Percentiles rank a stretch among this genome's conserved stretches.
These are phyloP conservation scores for Neocloeon triangulifer DNA, from an alignment of 1,140 invertebrate genomes.

Conservation along the genomic window DNA sequence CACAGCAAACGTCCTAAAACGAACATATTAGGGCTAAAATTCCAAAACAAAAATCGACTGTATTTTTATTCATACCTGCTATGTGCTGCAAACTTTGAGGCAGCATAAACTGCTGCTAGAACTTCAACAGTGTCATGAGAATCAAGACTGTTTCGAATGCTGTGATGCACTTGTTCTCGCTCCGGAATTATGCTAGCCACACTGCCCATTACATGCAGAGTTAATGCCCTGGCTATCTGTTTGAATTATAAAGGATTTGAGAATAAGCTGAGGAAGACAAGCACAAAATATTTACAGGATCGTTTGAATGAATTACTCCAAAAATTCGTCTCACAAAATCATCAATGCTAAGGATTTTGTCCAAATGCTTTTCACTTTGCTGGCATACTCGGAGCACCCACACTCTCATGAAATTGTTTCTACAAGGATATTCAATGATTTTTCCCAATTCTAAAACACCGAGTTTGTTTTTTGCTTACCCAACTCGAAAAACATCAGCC, in stretches of 20 bases:
- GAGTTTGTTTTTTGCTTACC: slow-evolving; percentile 22
- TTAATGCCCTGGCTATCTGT: slow-evolving; percentile 62
- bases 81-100: slow-evolving; percentile 75
- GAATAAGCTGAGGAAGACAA: no score
- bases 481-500: slow-evolving; percentile 80
- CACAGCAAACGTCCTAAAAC: slow-evolving; percentile 68
- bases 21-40: no score
- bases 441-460: not conserved
- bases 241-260: no score
- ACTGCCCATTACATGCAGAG: slow-evolving; percentile 71
- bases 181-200: slow-evolving; percentile 84
- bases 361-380: slow-evolving; percentile 86
- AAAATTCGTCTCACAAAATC: slow-evolving; percentile 87
- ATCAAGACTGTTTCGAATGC: slow-evolving; percentile 73
- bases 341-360: slow-evolving; percentile 91
- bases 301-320: slow-evolving; percentile 89
- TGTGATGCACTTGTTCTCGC: slow-evolving; percentile 84
- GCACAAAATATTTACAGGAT: slow-evolving; percentile 47
- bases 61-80: no score
- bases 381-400: slow-evolving; percentile 88
- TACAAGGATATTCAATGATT: slow-evolving; percentile 13
- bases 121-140: slow-evolving; percentile 90
- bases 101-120: slow-evolving; percentile 86
- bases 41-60: no score
- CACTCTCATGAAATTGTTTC: slow-evolving; percentile 72